A percentile compares a stretch with the other conserved stretches of the same genome.
Conservation (phyloP, 2,113 vertebrate species). For the Perccottus glenii region DNA sequence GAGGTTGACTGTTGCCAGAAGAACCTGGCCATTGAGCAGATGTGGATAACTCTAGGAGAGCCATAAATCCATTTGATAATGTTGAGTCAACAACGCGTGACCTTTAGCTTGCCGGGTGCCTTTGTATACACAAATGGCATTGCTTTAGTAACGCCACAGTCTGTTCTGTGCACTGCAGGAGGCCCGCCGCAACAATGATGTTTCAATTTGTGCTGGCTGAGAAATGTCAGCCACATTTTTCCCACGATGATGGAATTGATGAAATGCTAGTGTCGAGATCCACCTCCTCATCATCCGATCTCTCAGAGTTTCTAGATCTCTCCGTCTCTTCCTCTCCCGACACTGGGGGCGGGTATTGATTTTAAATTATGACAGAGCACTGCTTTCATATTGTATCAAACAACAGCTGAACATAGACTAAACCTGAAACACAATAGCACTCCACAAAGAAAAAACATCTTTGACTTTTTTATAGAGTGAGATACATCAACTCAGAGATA, state of each 20-base stretch:
- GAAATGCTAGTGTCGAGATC: constrained; percentile 31
- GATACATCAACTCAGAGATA: background rate
- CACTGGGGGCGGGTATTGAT: background rate
- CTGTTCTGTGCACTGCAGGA: constrained; percentile 24
- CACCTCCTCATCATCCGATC: background rate
- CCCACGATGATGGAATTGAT: constrained; percentile 37
- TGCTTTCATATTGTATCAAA: background rate
- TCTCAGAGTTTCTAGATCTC: background rate
- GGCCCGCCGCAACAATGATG: constrained; percentile 24
- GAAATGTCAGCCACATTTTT: constrained; percentile 54
- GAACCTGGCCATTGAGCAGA: constrained; percentile 5
- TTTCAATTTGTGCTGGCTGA: constrained; percentile 54
- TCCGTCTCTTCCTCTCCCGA: background rate
- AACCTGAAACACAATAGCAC: background rate
- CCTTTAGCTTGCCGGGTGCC: constrained; percentile 58
- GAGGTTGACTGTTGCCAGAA: background rate
- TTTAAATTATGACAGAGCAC: constrained; percentile 8
- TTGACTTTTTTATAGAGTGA: constrained; percentile 1
- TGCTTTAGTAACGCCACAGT: constrained; percentile 16
- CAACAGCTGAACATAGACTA: background rate
- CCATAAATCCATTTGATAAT: constrained; percentile 45
- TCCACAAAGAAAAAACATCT: background rate
- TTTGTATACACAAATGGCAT: constrained; percentile 59
- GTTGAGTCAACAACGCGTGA: constrained; percentile 54
- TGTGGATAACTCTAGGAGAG: constrained; percentile 11